These are phyloP conservation scores for Morpho achilles DNA, from an alignment of 2,888 invertebrate species.

Conservation along the genomic window DNA sequence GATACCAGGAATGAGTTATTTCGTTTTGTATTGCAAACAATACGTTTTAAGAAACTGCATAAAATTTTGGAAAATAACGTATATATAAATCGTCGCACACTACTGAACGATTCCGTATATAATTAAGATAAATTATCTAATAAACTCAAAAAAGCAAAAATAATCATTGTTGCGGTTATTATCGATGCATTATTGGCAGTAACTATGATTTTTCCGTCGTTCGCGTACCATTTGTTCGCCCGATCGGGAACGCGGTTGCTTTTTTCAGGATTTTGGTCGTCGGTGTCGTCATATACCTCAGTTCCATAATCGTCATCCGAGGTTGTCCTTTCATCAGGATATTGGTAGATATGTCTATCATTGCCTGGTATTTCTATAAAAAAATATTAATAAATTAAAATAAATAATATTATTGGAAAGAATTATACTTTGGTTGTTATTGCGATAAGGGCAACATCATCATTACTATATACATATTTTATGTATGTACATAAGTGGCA, in stretches of 20 bases:
- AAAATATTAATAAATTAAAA: too few species aligned
- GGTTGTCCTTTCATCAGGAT: constrained; percentile 58
- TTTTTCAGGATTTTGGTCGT: constrained; percentile 52
- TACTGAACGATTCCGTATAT: constrained; percentile 4
- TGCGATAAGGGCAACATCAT: too few species aligned
- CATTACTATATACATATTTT: too few species aligned
- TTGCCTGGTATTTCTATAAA: constrained; percentile 72
- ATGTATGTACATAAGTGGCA: too few species aligned
- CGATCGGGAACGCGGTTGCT: constrained; percentile 70
- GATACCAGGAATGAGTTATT: too few species aligned
- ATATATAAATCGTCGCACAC: neutral
- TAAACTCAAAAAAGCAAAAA: constrained; percentile 37
- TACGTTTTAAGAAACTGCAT: too few species aligned
- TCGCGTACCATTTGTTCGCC: constrained; percentile 75
- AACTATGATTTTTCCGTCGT: constrained; percentile 57
- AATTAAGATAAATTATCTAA: constrained; percentile 26
- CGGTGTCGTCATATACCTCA: constrained; percentile 57
- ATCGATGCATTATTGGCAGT: constrained; percentile 40
- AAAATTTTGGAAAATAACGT: neutral
- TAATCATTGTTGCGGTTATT: constrained; percentile 35
- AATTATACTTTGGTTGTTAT: too few species aligned
- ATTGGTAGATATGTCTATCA: constrained; percentile 66
- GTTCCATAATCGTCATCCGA: constrained; percentile 68
- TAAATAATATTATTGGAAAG: too few species aligned
- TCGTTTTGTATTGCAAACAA: too few species aligned